Conservation (phyloP, 2,888 invertebrate genomes). For the Ichneumoninae sp. region DNA sequence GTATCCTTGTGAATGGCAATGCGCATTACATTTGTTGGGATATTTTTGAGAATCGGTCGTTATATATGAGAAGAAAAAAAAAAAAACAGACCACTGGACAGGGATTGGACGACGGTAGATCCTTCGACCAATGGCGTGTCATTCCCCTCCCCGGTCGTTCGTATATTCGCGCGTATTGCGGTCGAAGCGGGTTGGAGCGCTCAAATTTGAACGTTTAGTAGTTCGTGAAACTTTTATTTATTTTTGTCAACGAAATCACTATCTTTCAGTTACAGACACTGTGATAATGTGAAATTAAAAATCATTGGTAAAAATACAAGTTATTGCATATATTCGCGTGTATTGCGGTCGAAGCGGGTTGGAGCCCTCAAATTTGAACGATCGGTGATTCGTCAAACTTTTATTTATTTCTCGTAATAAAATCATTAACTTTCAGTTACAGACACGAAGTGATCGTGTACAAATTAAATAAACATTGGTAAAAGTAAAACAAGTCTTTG, state of each 20-base stretch:
- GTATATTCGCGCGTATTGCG: too few relatives aligned
- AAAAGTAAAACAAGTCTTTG: background rate
- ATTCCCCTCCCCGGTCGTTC: constrained; percentile 4
- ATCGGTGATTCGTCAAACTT: background rate
- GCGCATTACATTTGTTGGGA: constrained; percentile 1
- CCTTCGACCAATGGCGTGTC: constrained; percentile 30
- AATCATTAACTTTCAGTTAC: background rate
- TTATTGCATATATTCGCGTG: background rate
- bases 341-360: background rate
- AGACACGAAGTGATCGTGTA: constrained; percentile 15
- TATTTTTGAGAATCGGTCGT: constrained; percentile 4
- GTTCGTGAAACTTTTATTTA: background rate
- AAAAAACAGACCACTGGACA: constrained; percentile 6
- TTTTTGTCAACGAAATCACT: background rate
- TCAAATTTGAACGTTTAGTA: constrained; percentile 6
- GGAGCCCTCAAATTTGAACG: constrained; percentile 19
- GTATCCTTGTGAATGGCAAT: background rate
- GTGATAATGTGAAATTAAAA: constrained; percentile 14
- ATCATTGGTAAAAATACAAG: background rate
- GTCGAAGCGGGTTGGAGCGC: background rate
- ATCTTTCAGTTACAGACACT: constrained; percentile 3
- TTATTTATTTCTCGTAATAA: background rate
- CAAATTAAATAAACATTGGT: constrained; percentile 11
- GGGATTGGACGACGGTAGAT: constrained; percentile 45
- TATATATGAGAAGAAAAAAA: background rate